Base-by-base conservation (phyloP, 1,140 invertebrate genomes). In the Gryllus bimaculatus region DNA sequence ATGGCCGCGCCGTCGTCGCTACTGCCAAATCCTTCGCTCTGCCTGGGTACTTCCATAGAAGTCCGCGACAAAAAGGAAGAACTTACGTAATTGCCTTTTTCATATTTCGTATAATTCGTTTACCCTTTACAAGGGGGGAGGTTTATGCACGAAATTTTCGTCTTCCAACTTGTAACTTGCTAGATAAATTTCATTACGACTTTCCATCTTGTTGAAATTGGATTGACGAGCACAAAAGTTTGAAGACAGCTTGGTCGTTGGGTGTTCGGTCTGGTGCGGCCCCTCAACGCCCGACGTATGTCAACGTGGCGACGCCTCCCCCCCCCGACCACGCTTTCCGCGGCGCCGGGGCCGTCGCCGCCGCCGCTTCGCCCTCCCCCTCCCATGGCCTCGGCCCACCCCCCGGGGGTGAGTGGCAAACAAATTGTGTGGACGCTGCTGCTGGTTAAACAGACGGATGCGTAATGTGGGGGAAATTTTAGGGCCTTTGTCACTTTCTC, bases 131-230 rank as follows among this genome's bases (percentile, higher is more conserved):
- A 66, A 66, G 54, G 18, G 54, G 18, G 54, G 10, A 66, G 54
- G 54, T 66, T 66, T 66, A 66, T 66, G 54, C 54, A 66, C 54
- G 54, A 18, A 66, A 66, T 66, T 66, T 66, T 66, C 54, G 54
- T 66, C 54, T 66, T 66, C 54, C 54, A 66, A 66, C 54, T 66
- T 66, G 54, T 66, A 66, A 66, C 54, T 66, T 66, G 54, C 54
- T 66, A 66, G 54, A 66, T 66, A 66, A 66, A 66, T 66, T 66
- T 66, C 54, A 66, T 66, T 66, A 66, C 54, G 54, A 66, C 54
- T 66, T 66, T 66, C 54, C 54, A 66, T 66, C 54, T 66, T 66
- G 54, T 66, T 66, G 54, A 18, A 66, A 66, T 66, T 66, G 54
- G 54, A 66, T 66, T 66, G 54, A 66, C 54, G 54, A 66, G 54